Base-by-base conservation (phyloP, 2,888 invertebrate species). In the Xestia rhomboidea region DNA sequence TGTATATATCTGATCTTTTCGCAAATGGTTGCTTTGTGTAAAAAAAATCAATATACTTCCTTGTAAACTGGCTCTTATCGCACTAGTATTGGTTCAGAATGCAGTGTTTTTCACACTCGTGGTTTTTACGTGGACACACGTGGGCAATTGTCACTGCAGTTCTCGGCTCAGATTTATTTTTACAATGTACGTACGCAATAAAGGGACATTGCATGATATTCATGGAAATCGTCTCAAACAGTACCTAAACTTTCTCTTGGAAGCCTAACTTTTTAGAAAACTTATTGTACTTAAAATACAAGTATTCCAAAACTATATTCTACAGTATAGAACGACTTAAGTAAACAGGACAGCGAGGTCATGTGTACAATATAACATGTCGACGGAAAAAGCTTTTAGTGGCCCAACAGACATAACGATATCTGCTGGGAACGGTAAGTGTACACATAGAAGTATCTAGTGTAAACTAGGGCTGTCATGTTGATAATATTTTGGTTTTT, bases 331-430 rank as follows among this genome's bases (percentile, higher is more conserved):
- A 77, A 34, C 54, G 41, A 57, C 30, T 15, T 64, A 74, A 57
- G 64, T 71, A 73, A 46, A 34, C 63, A 69, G 51, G 44, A 60
- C 62, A 66, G 68, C 51, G 75, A 49, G 68, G 71, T 71, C 54
- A 63, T 77, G 38, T 92, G 92, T 92, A 93, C 94, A 93, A 92
- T 94, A 95, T 95, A 94, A 94, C 94, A 94, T 93, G 95, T 93
- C 92, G 92, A 91, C 92, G 93, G 93, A 90, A 95, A 93, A 95
- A 93, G 94, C 95, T 95, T 95, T 95, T 94, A 95, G 91, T 92
- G 89, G 93, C 68, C 77, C 67, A 71, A 63, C 67, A 77, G 67
- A 77, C 49, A 81, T 76, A 77, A 82, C 91, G 92, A 95, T 95
- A 94, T 93, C 93, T 93, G 87, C 90, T 88, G 93, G 93, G 92